phyloP scores from a whole-genome alignment of 2,888 invertebrate genomes.

The Esperia sulphurella region DNA sequence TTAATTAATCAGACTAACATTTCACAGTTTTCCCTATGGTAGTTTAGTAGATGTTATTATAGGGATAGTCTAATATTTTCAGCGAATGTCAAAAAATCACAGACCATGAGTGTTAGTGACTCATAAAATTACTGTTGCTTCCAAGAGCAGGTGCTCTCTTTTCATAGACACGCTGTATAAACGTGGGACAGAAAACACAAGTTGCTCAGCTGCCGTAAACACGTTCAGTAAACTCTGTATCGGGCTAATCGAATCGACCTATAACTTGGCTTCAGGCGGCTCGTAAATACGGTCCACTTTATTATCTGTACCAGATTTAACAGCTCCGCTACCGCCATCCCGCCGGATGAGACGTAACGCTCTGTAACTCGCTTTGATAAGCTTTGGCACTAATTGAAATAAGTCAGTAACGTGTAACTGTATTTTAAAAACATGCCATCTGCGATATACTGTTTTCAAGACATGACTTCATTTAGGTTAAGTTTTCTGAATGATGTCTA shows the following conservation, averaged over 20 bases:
- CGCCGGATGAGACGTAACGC: conserved; percentile 12
- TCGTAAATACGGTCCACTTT: conserved; percentile 59
- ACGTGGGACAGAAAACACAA: conserved; percentile 2
- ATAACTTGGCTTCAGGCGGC: conserved; percentile 47
- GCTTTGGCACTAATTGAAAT: conserved; percentile 8
- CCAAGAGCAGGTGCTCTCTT: no score
- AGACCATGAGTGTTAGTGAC: not conserved
- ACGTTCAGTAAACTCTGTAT: conserved; percentile 53
- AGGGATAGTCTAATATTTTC: no score
- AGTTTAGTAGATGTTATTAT: no score
- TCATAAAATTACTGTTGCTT: no score
- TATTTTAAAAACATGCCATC: no score
- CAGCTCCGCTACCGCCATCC: conserved; percentile 19
- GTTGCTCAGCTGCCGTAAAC: conserved; percentile 41
- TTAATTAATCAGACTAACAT: no score
- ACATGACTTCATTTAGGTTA: no score
- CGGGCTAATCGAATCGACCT: conserved; percentile 63
- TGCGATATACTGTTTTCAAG: no score
- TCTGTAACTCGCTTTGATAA: conserved; percentile 11
- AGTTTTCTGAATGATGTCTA: no score
- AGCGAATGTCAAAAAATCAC: no score
- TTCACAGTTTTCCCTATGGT: no score
- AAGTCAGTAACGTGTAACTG: no score
- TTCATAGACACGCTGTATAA: not conserved
- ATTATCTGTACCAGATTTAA: conserved; percentile 55